These are phyloP conservation scores for Speoplatyrhinus poulsoni DNA, from an alignment of 2,113 vertebrate genomes.

Conservation along the genomic window DNA sequence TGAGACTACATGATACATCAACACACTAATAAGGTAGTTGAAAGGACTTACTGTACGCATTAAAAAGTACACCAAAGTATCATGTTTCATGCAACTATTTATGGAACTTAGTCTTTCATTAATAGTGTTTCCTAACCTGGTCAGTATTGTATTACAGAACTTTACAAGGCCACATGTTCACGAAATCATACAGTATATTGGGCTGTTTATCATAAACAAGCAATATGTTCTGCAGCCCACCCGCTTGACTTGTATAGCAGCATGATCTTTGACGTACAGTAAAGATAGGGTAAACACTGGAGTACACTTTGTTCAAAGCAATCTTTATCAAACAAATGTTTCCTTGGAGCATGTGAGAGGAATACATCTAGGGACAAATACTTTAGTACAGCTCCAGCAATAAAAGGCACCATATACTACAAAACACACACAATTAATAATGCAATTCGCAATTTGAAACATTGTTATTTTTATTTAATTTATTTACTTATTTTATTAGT, in stretches of 20 bases:
- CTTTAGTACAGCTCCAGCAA: constrained; percentile 11
- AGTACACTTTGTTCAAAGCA: constrained; percentile 36
- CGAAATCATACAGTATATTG: constrained; percentile 3
- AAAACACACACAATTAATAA: constrained; percentile 25
- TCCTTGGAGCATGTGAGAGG: constrained; percentile 5
- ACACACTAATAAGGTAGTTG: neutral
- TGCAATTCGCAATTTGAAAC: constrained; percentile 8
- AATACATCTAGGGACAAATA: constrained; percentile 37
- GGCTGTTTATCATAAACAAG: constrained; percentile 47
- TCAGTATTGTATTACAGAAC: neutral
- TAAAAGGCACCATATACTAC: constrained; percentile 8
- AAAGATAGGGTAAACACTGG: constrained; percentile 38
- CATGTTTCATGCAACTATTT: neutral
- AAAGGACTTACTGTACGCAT: neutral
- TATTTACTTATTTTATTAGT: too few species aligned
- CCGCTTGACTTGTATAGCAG: constrained; percentile 30
- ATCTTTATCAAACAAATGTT: constrained; percentile 37
- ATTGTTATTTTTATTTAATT: constrained; percentile 2
- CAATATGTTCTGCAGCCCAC: constrained; percentile 41
- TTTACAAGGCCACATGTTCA: neutral
- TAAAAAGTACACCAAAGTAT: neutral
- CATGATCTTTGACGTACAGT: constrained; percentile 48
- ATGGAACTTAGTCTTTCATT: neutral
- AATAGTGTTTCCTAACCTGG: constrained; percentile 11
- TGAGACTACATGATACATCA: neutral